phyloP scores from a whole-genome alignment of 2,113 vertebrate species.

The Panthera tigris region DNA sequence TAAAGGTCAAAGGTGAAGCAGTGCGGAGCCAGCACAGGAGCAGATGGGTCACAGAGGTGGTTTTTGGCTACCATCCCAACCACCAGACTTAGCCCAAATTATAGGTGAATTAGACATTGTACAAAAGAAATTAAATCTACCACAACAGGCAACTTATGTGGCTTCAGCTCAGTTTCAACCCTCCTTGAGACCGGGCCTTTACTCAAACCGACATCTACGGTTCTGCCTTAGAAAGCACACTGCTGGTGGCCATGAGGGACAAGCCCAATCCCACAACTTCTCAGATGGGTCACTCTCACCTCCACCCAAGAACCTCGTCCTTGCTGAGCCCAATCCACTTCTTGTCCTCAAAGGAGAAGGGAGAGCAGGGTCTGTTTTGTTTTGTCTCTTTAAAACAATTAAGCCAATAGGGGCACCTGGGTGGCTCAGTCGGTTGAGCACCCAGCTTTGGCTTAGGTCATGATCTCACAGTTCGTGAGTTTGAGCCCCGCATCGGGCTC shows the following conservation, averaged over 20 bases:
- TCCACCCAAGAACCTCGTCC: background rate
- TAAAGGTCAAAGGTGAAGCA: conserved; percentile 7
- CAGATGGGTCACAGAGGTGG: background rate
- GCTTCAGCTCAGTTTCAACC: background rate
- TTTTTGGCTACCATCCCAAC: too few relatives aligned
- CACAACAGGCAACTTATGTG: background rate
- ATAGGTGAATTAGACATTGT: background rate
- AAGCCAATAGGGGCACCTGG: background rate
- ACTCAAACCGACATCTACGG: background rate
- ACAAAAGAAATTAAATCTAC: background rate
- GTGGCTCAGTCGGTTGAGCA: too few relatives aligned
- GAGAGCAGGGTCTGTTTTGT: background rate
- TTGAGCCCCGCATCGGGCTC: too few relatives aligned
- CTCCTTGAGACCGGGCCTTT: background rate
- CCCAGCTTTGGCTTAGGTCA: too few relatives aligned
- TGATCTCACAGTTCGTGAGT: too few relatives aligned
- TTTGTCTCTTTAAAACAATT: background rate
- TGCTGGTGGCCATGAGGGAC: background rate
- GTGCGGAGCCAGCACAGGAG: background rate
- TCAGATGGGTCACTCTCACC: background rate
- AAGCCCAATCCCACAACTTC: background rate
- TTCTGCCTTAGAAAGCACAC: background rate
- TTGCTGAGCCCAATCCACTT: background rate
- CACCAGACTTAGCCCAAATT: background rate
- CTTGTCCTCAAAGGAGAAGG: background rate